Percentiles rank a stretch among this genome's conserved stretches.
Evolutionary conservation across 2,113 vertebrate genomes (phyloP).

Genomic region (Ceuthmochares aereus): DNA sequence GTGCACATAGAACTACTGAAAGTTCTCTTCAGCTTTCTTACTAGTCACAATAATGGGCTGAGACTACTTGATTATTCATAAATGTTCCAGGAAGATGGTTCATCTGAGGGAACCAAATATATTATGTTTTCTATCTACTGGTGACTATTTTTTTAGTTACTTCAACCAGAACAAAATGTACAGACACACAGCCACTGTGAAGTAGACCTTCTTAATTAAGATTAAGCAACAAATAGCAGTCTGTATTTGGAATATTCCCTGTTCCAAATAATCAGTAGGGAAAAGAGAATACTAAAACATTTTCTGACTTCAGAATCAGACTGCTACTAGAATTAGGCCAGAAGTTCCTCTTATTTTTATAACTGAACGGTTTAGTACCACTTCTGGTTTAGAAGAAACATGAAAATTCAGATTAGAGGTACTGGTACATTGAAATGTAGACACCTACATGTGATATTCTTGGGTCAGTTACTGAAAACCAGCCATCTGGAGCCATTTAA

Average conservation of each 20-base stretch:
- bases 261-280: neutral
- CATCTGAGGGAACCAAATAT: neutral
- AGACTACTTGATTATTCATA: neutral
- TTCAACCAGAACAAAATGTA: neutral
- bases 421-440: neutral
- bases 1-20: fast-evolving
- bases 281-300: neutral
- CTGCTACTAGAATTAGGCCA: neutral
- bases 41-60: neutral
- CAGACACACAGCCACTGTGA: neutral
- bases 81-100: neutral
- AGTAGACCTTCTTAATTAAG: neutral
- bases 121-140: neutral
- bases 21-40: neutral
- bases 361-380: neutral
- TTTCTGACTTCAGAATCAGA: neutral
- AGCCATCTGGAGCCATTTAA: neutral
- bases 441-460: neutral
- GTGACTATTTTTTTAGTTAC: neutral
- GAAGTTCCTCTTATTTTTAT: neutral
- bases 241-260: neutral
- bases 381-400: neutral
- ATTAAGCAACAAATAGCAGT: neutral
- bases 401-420: neutral
- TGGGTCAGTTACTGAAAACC: neutral